Percentiles rank a stretch among this genome's conserved stretches.
phyloP scores from a whole-genome alignment of 2,888 invertebrate species.

The Corbicula japonica region DNA sequence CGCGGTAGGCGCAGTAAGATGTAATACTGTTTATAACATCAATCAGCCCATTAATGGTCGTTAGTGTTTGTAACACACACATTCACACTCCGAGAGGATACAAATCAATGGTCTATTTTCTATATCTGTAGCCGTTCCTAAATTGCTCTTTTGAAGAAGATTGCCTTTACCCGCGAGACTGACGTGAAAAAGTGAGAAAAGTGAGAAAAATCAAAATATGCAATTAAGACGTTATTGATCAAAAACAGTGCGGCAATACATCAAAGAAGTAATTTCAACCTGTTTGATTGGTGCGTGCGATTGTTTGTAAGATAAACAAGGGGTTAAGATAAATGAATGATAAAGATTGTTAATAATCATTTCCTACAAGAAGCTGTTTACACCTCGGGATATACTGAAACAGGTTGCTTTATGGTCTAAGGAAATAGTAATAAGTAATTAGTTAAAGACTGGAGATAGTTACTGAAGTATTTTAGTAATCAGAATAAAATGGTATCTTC shows the following conservation, averaged over 20 bases:
- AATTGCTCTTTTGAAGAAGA: slow-evolving; percentile 38
- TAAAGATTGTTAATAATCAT: slow-evolving; percentile 53
- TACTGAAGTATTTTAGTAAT: too few species aligned
- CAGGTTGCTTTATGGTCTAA: too few species aligned
- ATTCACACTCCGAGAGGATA: slow-evolving; percentile 3
- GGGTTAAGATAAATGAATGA: slow-evolving; percentile 44
- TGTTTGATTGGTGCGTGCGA: slow-evolving; percentile 46
- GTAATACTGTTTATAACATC: too few species aligned
- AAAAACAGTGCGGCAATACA: slow-evolving; percentile 46
- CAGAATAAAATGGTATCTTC: too few species aligned
- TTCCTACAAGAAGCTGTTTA: slow-evolving; percentile 12
- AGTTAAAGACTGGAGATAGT: too few species aligned
- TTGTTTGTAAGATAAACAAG: slow-evolving; percentile 40
- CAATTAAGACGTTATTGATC: slow-evolving; percentile 41
- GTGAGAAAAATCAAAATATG: slow-evolving; percentile 42
- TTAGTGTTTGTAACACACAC: background rate
- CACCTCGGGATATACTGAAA: too few species aligned
- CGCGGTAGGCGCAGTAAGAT: too few species aligned
- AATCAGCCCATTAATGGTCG: background rate
- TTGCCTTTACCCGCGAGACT: slow-evolving; percentile 14
- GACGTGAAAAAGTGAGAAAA: slow-evolving; percentile 20
- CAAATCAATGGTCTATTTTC: slow-evolving; percentile 16
- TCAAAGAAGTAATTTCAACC: slow-evolving; percentile 52
- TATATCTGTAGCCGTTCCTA: slow-evolving; percentile 13
- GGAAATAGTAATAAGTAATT: too few species aligned